A percentile compares a stretch with the other conserved stretches of the same genome.
These are phyloP conservation scores for Megalurothrips usitatus DNA, from an alignment of 2,888 invertebrate genomes.

Conservation along the genomic window DNA sequence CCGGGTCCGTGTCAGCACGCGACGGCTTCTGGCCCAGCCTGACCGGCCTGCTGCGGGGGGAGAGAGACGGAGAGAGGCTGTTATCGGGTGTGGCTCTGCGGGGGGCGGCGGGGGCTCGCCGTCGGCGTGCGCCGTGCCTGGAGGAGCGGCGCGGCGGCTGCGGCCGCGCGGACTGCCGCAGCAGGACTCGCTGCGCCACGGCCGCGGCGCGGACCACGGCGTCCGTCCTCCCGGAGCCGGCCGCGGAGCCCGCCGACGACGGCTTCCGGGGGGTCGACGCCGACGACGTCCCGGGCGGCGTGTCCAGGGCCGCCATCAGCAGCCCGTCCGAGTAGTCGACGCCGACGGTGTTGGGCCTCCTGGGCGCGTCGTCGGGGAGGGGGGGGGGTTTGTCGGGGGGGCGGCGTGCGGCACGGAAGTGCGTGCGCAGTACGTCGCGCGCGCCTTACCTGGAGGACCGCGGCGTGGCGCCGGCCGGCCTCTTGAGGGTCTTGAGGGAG, in stretches of 20 bases:
- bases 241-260: background rate
- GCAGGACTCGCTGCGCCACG: conserved; percentile 2
- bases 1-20: conserved; percentile 9
- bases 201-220: background rate
- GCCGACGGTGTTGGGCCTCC: background rate
- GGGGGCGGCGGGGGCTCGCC: background rate
- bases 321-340: background rate
- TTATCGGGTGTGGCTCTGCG: background rate
- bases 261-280: background rate
- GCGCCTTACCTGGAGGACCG: background rate
- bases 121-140: background rate
- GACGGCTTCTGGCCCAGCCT: background rate
- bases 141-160: background rate
- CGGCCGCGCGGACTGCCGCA: background rate
- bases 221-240: background rate
- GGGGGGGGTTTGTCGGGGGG: background rate
- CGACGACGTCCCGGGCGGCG: background rate
- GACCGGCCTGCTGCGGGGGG: background rate
- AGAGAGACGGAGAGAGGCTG: background rate
- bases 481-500: background rate
- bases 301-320: background rate
- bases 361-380: background rate
- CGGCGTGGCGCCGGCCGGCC: background rate
- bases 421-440: too few species aligned
- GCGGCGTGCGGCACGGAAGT: background rate